Evolutionary conservation across 1,140 invertebrate genomes (phyloP), one percentile per base, ranked within the genome.

Genomic region (Doryteuthis pealeii): DNA sequence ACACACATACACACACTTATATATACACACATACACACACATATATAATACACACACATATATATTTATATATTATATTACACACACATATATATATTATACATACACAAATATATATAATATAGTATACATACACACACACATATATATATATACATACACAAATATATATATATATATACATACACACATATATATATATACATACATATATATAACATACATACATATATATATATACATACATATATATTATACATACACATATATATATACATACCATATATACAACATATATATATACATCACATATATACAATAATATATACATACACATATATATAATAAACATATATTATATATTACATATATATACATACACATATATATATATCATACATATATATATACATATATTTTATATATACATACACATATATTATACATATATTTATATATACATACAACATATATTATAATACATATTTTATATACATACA

Each of bases 61-160:
- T 58, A 58, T 58, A 58, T 58, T 5, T 58, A 58, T 58, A 58
- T 28, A 58, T n/a, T n/a, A n/a, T n/a, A n/a, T n/a, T 58, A 58
- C 10, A 58, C 15, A 58, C 15, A 58, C 15, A 58, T 58, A 58
- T 58, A 58, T 58, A 58, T 58, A 58, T 58, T 15, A 58, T 58
- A 58, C 15, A 6, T 58, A 18, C 4, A 6, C 3, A 58, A 4
- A 58, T 58, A 15, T 58, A 58, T 6, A 58, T 58, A n/a, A 58
- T 58, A 18, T 18, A 58, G 18, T 58, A 58, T 18, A 58, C 54
- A 58, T 18, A 40, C 54, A 28, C 26, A 58, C 15, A 58, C 15
- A 58, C 15, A 58, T 28, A 58, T 58, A 58, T 58, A 58, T 58
- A 58, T 58, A 58, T 58, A 58, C 15, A 58, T 58, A 58, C 10